Conservation (phyloP, 2,113 vertebrate species). For the Tragulus kanchil region DNA sequence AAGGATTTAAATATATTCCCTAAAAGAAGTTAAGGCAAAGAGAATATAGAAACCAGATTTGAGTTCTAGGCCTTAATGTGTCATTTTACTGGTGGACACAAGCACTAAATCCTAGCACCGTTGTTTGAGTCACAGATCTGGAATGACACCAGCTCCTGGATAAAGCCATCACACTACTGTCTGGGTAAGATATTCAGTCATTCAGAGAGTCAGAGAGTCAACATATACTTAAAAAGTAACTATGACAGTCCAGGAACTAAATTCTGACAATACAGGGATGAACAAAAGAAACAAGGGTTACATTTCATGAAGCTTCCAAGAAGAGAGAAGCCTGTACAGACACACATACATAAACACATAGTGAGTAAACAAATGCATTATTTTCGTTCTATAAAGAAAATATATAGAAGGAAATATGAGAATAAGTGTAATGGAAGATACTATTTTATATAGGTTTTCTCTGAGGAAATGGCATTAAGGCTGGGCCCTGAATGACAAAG, state of each 20-base stretch:
- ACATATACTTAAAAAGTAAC: constrained; percentile 34
- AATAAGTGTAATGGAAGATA: not conserved
- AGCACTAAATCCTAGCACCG: not conserved
- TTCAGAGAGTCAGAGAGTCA: not conserved
- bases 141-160: not conserved
- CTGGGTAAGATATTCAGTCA: not conserved
- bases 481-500: not conserved
- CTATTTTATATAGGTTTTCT: not conserved
- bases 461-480: not conserved
- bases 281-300: not conserved
- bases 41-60: not conserved
- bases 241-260: not conserved
- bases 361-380: not conserved
- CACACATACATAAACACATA: not conserved
- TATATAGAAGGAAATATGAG: not conserved
- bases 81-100: not conserved
- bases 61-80: not conserved
- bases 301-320: not conserved
- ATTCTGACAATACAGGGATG: not conserved
- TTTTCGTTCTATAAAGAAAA: not conserved
- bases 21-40: not conserved
- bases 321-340: not conserved
- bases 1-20: not conserved
- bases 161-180: not conserved
- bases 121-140: not conserved